A percentile compares a stretch with the other conserved stretches of the same genome.
These are phyloP conservation scores for Wasmannia auropunctata DNA, from an alignment of 1,140 invertebrate species.

Conservation along the genomic window DNA sequence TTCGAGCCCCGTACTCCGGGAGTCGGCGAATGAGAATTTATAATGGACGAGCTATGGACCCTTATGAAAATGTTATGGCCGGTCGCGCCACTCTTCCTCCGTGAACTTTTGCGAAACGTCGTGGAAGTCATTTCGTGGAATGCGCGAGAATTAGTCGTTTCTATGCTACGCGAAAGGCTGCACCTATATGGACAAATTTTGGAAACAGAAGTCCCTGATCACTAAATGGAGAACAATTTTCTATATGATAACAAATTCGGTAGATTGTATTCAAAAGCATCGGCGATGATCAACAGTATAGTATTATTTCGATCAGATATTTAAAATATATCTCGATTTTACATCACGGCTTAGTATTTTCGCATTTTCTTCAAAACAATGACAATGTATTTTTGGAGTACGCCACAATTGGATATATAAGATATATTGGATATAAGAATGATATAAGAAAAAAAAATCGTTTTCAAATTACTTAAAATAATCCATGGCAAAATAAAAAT, in stretches of 20 bases:
- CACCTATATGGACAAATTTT: background rate
- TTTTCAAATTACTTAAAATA: background rate
- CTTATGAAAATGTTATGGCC: conserved; percentile 64
- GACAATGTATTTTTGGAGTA: background rate
- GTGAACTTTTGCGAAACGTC: conserved; percentile 9
- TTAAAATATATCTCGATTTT: background rate
- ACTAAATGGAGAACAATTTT: background rate
- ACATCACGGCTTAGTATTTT: no score
- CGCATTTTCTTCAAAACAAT: background rate
- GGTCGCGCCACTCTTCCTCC: conserved; percentile 11
- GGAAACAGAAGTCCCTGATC: background rate
- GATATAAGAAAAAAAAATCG: background rate
- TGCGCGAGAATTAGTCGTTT: conserved; percentile 16
- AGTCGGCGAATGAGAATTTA: conserved; percentile 32
- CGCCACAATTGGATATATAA: background rate
- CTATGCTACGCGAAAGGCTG: background rate
- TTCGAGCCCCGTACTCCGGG: conserved; percentile 23
- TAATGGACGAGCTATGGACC: conserved; percentile 40
- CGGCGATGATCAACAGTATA: background rate
- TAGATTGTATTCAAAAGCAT: background rate
- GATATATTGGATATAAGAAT: no score
- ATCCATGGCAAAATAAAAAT: background rate
- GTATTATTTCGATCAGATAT: background rate
- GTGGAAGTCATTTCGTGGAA: conserved; percentile 1
- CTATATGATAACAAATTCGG: background rate